Base-by-base conservation (phyloP, 2,797 vertebrate species). In the Spea hammondii region DNA sequence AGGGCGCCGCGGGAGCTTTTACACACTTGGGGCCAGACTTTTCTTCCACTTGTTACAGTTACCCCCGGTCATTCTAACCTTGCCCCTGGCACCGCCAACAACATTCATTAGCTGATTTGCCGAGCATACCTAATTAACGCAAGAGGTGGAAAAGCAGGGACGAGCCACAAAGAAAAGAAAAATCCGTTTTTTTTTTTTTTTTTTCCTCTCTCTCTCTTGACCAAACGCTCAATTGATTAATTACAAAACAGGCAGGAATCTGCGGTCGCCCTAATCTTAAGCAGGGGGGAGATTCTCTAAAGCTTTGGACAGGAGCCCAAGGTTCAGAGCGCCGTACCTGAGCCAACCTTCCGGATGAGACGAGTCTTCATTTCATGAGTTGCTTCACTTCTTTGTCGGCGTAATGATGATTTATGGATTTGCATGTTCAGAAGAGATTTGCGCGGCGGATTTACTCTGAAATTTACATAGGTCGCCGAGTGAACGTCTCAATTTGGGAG, bases 381-480 rank as follows among this genome's bases (percentile, higher is more conserved):
- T 85, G 82, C 82, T 84, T 84, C 79, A 86, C 85, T 84, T 77
- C 88, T 86, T 86, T 85, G 88, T 88, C 72, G 75, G 87, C 84
- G 85, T 86, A 88, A 67, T 84, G 89, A 80, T 88, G 89, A 87
- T 89, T 88, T 88, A 85, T 83, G 89, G 89, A 87, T 87, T 88
- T 85, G 88, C 84, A 78, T 85, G 85, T 72, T 83, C 85, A 76
- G 83, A 85, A 85, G 14, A 82, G 89, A 83, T 86, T 88, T 77
- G 85, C 78, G 83, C 83, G 77, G 83, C 78, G 88, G 86, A 85
- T 89, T 89, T 86, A 66, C 75, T 62, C 76, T 54, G 85, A 85
- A 78, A 82, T 84, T 86, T 79, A 89, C 84, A 55, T 70, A 84
- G 85, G 83, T 78, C 74, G 77, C 64, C 79, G 80, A 81, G 75